Evolutionary conservation across 2,113 vertebrate genomes (phyloP).

Genomic region (Octodon degus): DNA sequence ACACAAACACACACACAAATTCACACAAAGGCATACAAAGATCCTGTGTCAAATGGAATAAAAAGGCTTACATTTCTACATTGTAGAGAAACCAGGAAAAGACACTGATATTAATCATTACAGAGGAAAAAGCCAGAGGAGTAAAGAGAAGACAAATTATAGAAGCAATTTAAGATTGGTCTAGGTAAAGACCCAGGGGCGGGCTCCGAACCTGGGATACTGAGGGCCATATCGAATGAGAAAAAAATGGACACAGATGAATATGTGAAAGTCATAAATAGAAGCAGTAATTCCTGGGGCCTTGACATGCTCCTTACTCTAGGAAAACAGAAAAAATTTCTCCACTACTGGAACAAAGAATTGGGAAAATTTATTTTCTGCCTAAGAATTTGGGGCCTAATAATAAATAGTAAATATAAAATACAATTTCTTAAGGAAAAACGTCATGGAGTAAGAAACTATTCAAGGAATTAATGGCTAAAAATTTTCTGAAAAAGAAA

Average conservation of each 20-base stretch:
- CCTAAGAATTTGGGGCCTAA: background rate
- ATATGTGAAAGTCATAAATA: background rate
- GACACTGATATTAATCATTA: background rate
- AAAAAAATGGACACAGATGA: background rate
- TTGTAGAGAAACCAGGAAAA: background rate
- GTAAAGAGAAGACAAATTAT: background rate
- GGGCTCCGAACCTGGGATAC: background rate
- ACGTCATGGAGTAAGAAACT: background rate
- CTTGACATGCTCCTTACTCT: background rate
- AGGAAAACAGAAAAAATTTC: background rate
- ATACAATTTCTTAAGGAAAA: background rate
- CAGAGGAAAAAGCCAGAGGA: background rate
- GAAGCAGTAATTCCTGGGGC: background rate
- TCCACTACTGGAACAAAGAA: background rate
- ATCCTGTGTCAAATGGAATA: background rate
- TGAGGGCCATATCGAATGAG: background rate
- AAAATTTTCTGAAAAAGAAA: background rate
- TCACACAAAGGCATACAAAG: background rate
- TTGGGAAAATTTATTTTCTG: background rate
- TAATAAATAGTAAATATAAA: background rate
- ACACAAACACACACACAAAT: background rate
- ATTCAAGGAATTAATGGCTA: background rate
- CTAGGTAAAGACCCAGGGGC: background rate
- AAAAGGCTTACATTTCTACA: background rate
- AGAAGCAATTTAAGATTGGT: background rate